Conservation (phyloP, 2,888 invertebrate species). For the Asteroscopus sphinx region DNA sequence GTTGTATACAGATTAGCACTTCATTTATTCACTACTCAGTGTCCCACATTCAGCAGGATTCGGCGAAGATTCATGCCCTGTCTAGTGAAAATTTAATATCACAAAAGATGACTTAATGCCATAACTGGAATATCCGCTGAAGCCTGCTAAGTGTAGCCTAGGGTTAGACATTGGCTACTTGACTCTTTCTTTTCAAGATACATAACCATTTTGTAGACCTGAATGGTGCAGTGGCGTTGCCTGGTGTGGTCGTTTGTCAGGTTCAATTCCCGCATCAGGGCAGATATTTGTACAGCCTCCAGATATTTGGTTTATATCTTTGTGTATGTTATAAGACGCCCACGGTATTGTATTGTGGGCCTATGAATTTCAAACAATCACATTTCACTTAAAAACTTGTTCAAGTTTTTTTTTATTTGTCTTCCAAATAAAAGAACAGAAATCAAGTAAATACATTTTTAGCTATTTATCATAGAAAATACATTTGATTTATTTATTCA, state of each 20-base stretch:
- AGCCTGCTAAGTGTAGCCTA: constrained; percentile 14
- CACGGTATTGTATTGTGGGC: constrained; percentile 48
- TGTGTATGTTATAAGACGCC: constrained; percentile 29
- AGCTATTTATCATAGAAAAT: no score
- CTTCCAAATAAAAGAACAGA: no score
- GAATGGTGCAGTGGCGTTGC: constrained; percentile 13
- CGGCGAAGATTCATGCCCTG: constrained; percentile 15
- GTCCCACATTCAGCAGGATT: constrained; percentile 9
- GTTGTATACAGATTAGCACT: not conserved
- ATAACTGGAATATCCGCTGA: constrained; percentile 16
- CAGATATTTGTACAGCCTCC: constrained; percentile 6
- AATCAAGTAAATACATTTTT: no score
- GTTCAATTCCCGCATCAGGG: constrained; percentile 32
- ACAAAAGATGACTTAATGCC: not conserved
- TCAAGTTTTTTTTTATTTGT: no score
- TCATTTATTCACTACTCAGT: constrained; percentile 25
- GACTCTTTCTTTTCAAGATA: constrained; percentile 23
- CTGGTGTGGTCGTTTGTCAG: constrained; percentile 10
- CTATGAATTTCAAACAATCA: constrained; percentile 42
- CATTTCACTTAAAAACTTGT: constrained; percentile 2
- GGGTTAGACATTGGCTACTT: constrained; percentile 13
- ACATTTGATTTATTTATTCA: no score
- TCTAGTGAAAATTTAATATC: not conserved
- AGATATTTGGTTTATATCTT: constrained; percentile 24
- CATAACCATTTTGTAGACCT: constrained; percentile 34